Evolutionary conservation across 1,140 invertebrate species (phyloP).

Genomic region (Heterodera carotae): DNA sequence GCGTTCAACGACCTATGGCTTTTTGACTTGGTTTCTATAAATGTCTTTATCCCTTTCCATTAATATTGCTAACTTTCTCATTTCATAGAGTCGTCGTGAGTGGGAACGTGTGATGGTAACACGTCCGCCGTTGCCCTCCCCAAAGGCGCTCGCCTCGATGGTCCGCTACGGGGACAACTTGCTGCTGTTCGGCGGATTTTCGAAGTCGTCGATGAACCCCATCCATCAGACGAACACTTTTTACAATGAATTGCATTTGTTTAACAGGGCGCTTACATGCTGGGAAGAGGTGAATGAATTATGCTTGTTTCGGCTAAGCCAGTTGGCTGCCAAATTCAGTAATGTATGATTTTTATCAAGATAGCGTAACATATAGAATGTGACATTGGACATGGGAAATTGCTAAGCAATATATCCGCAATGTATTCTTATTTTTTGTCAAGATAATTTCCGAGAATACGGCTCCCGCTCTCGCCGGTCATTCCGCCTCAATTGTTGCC

Average conservation of each 20-base stretch:
- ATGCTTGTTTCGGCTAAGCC: no score
- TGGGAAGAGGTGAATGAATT: constrained; percentile 76
- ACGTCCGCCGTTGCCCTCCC: constrained; percentile 86
- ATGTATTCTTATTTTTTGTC: constrained; percentile 61
- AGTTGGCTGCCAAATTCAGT: no score
- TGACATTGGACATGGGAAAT: no score
- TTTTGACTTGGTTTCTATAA: constrained; percentile 83
- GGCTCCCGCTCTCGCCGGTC: constrained; percentile 78
- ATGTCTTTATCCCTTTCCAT: constrained; percentile 63
- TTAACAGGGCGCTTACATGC: constrained; percentile 79
- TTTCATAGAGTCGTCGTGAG: constrained; percentile 45
- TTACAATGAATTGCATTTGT: constrained; percentile 80
- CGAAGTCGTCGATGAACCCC: constrained; percentile 85
- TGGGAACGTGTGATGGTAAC: constrained; percentile 46
- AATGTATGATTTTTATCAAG: no score
- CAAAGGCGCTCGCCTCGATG: constrained; percentile 90
- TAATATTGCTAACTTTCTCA: constrained; percentile 13
- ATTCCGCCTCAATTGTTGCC: constrained; percentile 84
- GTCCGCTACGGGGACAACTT: constrained; percentile 80
- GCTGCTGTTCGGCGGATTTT: constrained; percentile 92
- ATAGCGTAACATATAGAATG: no score
- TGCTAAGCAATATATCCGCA: no score
- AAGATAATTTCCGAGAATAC: constrained; percentile 47
- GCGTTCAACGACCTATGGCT: constrained; percentile 96
- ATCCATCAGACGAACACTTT: constrained; percentile 74